Percentiles rank a stretch among this genome's conserved stretches.
These are phyloP conservation scores for Atrichornis clamosus DNA, from an alignment of 2,113 vertebrate genomes.

Conservation along the genomic window DNA sequence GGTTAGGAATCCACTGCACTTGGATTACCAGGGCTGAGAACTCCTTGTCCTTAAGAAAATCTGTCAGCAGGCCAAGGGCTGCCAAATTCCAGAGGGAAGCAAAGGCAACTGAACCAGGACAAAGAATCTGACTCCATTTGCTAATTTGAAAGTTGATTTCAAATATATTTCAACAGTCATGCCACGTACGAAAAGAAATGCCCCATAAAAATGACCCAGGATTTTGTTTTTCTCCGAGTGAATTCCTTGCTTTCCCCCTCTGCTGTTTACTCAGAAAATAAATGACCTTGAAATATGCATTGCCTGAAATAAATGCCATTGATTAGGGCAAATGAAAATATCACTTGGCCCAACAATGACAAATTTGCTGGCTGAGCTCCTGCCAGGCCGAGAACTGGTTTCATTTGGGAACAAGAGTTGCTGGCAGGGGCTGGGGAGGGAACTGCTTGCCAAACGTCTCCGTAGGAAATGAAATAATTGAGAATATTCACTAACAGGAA, in stretches of 20 bases:
- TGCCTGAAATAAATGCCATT: constrained; percentile 12
- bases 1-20: neutral
- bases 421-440: constrained; percentile 30
- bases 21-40: neutral
- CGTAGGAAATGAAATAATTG: constrained; percentile 41
- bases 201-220: neutral
- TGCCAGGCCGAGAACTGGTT: neutral
- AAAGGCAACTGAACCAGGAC: neutral
- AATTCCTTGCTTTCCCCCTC: neutral
- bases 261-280: neutral
- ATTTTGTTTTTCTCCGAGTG: neutral
- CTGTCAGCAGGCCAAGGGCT: neutral
- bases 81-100: neutral
- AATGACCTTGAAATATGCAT: neutral
- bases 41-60: neutral
- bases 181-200: neutral
- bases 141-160: neutral
- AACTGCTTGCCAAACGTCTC: constrained; percentile 36
- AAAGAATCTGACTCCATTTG: neutral
- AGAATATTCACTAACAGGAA: constrained; percentile 6
- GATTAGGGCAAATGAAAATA: constrained; percentile 20
- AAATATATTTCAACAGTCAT: neutral
- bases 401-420: constrained; percentile 18
- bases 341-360: neutral
- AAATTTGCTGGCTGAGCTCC: neutral